Evolutionary conservation across 2,797 vertebrate genomes (phyloP), one percentile per base, ranked within the genome.

Genomic region (Malacoctenus gilli): DNA sequence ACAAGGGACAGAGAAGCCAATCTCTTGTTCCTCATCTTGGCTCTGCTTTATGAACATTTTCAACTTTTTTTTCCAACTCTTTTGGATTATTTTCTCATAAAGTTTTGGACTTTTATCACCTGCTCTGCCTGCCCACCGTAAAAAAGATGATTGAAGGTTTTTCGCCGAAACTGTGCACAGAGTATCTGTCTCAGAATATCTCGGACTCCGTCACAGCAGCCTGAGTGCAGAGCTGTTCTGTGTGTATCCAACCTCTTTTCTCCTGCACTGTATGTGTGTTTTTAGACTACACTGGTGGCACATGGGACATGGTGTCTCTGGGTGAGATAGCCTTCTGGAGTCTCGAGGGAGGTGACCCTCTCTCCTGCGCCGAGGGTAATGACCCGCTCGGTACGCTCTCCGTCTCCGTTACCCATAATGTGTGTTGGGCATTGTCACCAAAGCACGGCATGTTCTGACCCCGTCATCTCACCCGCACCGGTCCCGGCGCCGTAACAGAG

Each of bases 271-370:
- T 79, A 57, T 74, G 42, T 89, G 72, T 89, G 75, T 85, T 86
- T 28, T 75, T 89, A 93, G 92, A 91, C 87, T 82, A 75, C 72
- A 79, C 82, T 65, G 87, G 72, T 77, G 86, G 75, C 65, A 89
- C 90, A 74, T 91, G 89, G 91, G 91, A 92, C 69, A 83, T 89
- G 86, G 87, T 88, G 80, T 89, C 85, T 76, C 86, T 89, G 84
- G 85, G 86, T 59, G 93, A 94, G 80, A 90, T 92, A 88, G 84
- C 90, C 76, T 92, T 92, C 86, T 92, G 91, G 90, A 93, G 91
- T 88, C 86, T 93, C 31, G 91, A 93, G 87, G 87, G 87, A 75
- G 91, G 84, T 80, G 92, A 89, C 70, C 63, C 82, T 80, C 85
- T 88, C 77, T 87, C 91, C 83, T 88, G 88, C 74, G 73, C 85